These are phyloP conservation scores for Crypturellus tataupa DNA, from an alignment of 2,797 vertebrate genomes.

Conservation along the genomic window DNA sequence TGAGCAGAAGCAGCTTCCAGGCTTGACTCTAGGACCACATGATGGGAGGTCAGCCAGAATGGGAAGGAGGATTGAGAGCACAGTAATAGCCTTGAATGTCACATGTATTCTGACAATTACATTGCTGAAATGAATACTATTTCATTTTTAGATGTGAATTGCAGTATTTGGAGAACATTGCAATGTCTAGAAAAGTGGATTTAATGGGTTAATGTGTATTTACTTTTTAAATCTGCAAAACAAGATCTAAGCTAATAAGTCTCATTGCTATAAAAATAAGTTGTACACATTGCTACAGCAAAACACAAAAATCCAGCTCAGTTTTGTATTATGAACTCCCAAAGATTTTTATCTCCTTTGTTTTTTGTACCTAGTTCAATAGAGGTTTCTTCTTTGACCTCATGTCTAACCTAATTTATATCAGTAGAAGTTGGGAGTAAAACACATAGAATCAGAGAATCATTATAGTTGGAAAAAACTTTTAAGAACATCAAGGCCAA, in stretches of 20 bases:
- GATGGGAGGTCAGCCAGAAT: background rate
- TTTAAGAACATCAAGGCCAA: too few species aligned
- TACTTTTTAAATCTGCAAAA: background rate
- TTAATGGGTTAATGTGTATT: background rate
- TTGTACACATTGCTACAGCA: background rate
- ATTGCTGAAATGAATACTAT: background rate
- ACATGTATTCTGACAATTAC: background rate
- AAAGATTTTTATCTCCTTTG: background rate
- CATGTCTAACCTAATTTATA: background rate
- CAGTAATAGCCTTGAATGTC: background rate
- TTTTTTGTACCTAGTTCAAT: background rate
- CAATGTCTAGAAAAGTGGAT: background rate
- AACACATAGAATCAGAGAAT: background rate
- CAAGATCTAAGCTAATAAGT: background rate
- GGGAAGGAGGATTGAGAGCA: background rate
- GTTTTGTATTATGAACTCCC: background rate
- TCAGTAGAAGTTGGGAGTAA: background rate
- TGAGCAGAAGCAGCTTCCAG: background rate
- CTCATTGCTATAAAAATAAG: background rate
- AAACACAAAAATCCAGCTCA: background rate
- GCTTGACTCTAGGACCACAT: fast-evolving
- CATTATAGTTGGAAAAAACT: too few species aligned
- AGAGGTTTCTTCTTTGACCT: background rate
- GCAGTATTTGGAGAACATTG: background rate
- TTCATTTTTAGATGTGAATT: background rate